A percentile compares a stretch with the other conserved stretches of the same genome.
phyloP scores from a whole-genome alignment of 2,888 invertebrate genomes.

The Ophion ventricosus region DNA sequence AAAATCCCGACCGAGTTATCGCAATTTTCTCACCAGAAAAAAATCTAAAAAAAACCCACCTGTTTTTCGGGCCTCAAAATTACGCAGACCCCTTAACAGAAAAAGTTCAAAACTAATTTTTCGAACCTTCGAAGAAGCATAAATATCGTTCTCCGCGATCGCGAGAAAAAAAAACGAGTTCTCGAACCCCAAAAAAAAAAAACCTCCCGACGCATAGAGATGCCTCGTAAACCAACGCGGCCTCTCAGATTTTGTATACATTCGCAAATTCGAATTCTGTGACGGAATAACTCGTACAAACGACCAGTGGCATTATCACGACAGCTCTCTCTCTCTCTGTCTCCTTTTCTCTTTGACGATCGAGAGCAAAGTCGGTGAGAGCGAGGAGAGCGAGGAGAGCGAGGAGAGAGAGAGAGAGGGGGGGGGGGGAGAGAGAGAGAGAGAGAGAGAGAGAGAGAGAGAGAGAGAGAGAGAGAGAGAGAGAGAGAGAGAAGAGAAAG shows the following conservation, averaged over 20 bases:
- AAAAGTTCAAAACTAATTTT: too few species aligned
- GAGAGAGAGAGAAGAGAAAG: background rate
- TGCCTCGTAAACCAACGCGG: background rate
- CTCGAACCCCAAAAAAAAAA: background rate
- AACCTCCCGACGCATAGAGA: background rate
- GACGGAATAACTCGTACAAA: background rate
- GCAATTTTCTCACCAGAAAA: background rate
- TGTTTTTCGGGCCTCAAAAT: too few species aligned
- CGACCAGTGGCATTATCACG: background rate
- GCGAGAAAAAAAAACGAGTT: too few species aligned
- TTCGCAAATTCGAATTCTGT: constrained; percentile 8
- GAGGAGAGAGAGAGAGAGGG: background rate
- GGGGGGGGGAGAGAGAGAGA: background rate
- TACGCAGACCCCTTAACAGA: too few species aligned
- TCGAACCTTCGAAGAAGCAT: too few species aligned
- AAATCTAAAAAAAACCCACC: too few species aligned
- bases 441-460: constrained; percentile 14
- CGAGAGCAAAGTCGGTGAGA: background rate
- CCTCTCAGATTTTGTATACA: constrained; percentile 5
- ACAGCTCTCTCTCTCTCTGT: constrained; percentile 11
- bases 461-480: background rate
- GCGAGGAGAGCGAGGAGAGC: too few species aligned
- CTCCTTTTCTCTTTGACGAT: constrained; percentile 29
- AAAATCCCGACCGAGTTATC: background rate
- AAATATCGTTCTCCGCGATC: too few species aligned